Base-by-base conservation (phyloP, 2,797 vertebrate genomes). In the Anguilla pacifica region DNA sequence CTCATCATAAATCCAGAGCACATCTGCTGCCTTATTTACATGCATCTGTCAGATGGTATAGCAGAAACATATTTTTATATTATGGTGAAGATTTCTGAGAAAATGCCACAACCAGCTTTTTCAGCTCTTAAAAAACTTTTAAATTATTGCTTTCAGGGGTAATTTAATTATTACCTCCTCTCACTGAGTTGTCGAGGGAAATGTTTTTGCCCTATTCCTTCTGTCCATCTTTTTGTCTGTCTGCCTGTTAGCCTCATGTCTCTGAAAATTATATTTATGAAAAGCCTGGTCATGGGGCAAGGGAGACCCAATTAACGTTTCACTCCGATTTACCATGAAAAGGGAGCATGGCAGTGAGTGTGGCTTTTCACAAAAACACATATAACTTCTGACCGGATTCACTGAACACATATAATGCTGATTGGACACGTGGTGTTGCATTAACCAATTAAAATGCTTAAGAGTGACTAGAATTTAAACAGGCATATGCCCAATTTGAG, bases 11-110 rank as follows among this genome's bases (percentile, higher is more conserved):
- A 53, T 55, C 82, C 51, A 57, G n/a, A 19, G 35, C 25, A 46
- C 17, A n/a, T 82, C 57, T 28, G n/a, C 77, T 86, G 53, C 57
- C 46, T 53, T n/a, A 35, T 84, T 57, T 84, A 85, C 25, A 25
- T 22, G 19, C 43, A 22, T 25, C 53, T 43, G 51, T 31, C 28
- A 55, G 46, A 19, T 17, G 59, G 55, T 10, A 84, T 10, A 70
- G 67, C 43, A 83, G 46, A 28, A 46, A 28, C 28, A 81, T 19
- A 43, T 25, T 83, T 57, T 77, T 83, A 9, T 28, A 46, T 22
- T 64, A 1, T 15, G 1, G 7, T 22, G 43, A 19, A 43, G 7
- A 51, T 67, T 64, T 83, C 39, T 87, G 19, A 46, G 51, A 6
- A 43, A 86, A 59, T 13, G 28, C 51, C 5, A 19, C 35, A 49